These are phyloP conservation scores for Pteria penguin DNA, from an alignment of 2,888 invertebrate species.

Conservation along the genomic window DNA sequence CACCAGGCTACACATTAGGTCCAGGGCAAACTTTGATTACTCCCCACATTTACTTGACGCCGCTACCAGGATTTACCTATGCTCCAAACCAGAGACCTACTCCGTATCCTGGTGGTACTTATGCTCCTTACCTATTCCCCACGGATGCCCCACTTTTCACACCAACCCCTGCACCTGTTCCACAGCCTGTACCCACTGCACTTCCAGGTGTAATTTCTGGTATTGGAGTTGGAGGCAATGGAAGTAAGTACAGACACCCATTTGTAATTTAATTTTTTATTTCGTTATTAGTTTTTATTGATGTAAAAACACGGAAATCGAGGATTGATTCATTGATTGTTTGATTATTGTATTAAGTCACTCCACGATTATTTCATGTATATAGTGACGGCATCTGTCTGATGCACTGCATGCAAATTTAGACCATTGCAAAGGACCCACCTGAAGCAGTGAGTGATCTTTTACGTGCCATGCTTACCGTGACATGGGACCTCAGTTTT, in stretches of 20 bases:
- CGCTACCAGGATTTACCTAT: slow-evolving; percentile 45
- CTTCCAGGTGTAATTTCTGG: slow-evolving; percentile 55
- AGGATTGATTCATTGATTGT: no score
- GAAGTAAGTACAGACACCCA: slow-evolving; percentile 36
- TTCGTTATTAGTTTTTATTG: neutral
- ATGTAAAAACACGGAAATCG: no score
- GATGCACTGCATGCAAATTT: no score
- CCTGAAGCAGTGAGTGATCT: no score
- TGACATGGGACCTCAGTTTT: no score
- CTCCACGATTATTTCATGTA: no score
- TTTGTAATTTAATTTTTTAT: neutral
- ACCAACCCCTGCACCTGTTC: slow-evolving; percentile 44
- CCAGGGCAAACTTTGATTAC: slow-evolving; percentile 26
- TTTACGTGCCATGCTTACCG: no score
- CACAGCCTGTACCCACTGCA: slow-evolving; percentile 53
- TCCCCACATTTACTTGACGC: slow-evolving; percentile 37
- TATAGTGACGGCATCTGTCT: no score
- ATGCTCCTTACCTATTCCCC: slow-evolving; percentile 35
- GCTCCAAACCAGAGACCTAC: slow-evolving; percentile 47
- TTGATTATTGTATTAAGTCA: no score
- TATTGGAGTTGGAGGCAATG: slow-evolving; percentile 54
- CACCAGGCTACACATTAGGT: slow-evolving; percentile 39
- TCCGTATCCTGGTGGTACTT: slow-evolving; percentile 39
- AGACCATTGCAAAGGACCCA: no score
- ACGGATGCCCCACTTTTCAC: slow-evolving; percentile 44